Percentiles rank a stretch among this genome's conserved stretches.
These are phyloP conservation scores for Nephrotoma appendiculata DNA, from an alignment of 2,888 invertebrate genomes.

Conservation along the genomic window DNA sequence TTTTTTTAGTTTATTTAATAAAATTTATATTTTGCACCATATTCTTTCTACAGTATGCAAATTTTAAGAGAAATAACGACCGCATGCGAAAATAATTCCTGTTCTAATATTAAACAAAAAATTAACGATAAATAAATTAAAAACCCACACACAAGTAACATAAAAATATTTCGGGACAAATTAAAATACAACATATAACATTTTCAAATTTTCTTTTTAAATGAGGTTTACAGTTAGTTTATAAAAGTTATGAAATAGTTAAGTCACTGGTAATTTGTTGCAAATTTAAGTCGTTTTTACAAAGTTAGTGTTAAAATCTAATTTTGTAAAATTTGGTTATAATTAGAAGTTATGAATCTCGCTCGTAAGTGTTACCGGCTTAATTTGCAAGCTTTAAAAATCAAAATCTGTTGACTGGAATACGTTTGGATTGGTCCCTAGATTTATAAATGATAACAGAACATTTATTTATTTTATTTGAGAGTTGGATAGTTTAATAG, in stretches of 20 bases:
- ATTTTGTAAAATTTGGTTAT: too few relatives aligned
- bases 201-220: background rate
- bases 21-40: background rate
- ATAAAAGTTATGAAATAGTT: background rate
- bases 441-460: background rate
- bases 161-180: background rate
- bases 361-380: too few relatives aligned
- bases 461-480: background rate
- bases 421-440: background rate
- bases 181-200: background rate
- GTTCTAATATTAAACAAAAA: background rate
- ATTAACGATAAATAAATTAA: background rate
- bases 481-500: background rate
- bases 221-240: background rate
- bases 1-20: background rate
- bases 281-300: background rate
- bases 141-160: background rate
- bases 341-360: too few relatives aligned
- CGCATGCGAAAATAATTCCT: background rate
- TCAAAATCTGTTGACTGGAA: too few relatives aligned
- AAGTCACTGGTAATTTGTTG: background rate
- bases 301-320: too few relatives aligned
- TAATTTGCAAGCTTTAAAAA: too few relatives aligned
- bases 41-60: background rate
- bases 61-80: background rate